These are phyloP conservation scores for Pelusios castaneus DNA, from an alignment of 2,113 vertebrate genomes.

Conservation along the genomic window DNA sequence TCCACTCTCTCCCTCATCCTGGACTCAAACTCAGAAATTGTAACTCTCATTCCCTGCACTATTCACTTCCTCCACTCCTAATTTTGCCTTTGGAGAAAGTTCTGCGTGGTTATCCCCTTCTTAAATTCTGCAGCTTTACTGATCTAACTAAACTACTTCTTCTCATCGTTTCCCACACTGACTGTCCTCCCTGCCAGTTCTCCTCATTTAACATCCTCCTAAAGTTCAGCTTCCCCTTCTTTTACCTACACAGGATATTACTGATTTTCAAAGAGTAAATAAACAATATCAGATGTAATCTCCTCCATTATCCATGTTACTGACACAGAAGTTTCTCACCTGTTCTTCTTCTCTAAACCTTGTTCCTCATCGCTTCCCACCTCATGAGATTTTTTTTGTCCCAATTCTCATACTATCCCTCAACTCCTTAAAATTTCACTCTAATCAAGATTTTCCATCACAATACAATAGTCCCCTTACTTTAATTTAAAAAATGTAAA, in stretches of 20 bases:
- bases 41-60: not conserved
- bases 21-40: not conserved
- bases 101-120: not conserved
- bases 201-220: constrained; percentile 35
- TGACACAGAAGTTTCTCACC: constrained; percentile 16
- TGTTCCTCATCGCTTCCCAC: not conserved
- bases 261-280: constrained; percentile 59
- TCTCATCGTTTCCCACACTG: constrained; percentile 45
- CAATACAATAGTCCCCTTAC: not conserved
- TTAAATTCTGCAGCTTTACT: constrained; percentile 7
- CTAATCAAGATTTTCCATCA: not conserved
- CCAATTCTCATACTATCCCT: not conserved
- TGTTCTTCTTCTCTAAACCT: constrained; percentile 17
- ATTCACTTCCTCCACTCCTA: not conserved
- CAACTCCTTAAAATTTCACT: not conserved
- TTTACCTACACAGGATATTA: constrained; percentile 51
- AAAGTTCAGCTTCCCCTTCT: constrained; percentile 48
- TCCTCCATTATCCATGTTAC: constrained; percentile 48
- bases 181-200: constrained; percentile 57
- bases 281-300: constrained; percentile 53
- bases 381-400: not conserved
- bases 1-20: not conserved
- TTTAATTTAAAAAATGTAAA: not conserved
- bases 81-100: not conserved
- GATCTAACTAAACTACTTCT: constrained; percentile 34